Conservation (phyloP, 2,888 invertebrate genomes). For the Eupeodes luniger region DNA sequence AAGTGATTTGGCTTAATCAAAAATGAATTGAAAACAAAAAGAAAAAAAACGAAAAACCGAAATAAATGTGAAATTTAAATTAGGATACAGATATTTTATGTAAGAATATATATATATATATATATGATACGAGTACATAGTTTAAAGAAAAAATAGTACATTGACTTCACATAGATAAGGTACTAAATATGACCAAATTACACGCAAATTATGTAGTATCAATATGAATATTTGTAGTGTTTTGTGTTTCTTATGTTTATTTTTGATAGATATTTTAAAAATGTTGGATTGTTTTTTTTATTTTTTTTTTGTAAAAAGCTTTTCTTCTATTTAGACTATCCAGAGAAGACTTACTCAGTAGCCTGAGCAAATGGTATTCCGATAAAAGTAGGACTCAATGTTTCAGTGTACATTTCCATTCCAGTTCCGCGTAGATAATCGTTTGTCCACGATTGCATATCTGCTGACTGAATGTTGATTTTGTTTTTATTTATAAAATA, state of each 20-base stretch:
- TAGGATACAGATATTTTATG: constrained; percentile 74
- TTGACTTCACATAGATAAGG: constrained; percentile 72
- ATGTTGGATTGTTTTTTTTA: constrained; percentile 33
- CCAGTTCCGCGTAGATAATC: constrained; percentile 99
- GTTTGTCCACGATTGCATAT: constrained; percentile 99
- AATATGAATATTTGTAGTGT: constrained; percentile 62
- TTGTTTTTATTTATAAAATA: constrained; percentile 54
- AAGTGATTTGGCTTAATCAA: constrained; percentile 39
- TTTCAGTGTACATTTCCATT: constrained; percentile 99
- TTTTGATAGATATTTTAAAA: constrained; percentile 30
- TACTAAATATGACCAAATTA: constrained; percentile 73
- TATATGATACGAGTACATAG: constrained; percentile 56
- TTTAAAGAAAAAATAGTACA: constrained; percentile 61
- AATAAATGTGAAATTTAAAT: constrained; percentile 25
- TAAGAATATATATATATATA: constrained; percentile 10
- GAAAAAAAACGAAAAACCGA: constrained; percentile 2
- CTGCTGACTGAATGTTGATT: constrained; percentile 89
- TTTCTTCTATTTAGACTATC: constrained; percentile 70
- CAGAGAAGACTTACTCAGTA: constrained; percentile 95
- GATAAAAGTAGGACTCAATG: constrained; percentile 98
- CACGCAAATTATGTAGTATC: constrained; percentile 57
- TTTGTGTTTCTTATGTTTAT: constrained; percentile 53
- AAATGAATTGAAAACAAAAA: not conserved
- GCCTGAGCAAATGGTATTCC: constrained; percentile 99
- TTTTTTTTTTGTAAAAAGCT: constrained; percentile 40